Base-by-base conservation (phyloP, 2,888 invertebrate species). In the Cetonia aurata region DNA sequence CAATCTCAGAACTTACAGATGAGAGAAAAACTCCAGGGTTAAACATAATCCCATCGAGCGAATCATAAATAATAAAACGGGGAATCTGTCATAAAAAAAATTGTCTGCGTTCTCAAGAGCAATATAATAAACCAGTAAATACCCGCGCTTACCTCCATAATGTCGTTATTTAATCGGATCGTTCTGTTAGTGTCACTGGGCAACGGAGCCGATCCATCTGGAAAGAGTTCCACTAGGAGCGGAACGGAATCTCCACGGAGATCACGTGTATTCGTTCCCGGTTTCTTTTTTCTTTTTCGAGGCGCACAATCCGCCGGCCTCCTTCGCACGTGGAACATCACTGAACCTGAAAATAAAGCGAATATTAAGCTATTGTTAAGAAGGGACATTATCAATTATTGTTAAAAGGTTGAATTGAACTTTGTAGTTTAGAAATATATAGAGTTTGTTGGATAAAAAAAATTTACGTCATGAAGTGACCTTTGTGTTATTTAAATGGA, bases 261-360 rank as follows among this genome's bases (percentile, higher is more conserved):
- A 82, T 86, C 87, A 86, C 85, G 88, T 86, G 83, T 91, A 86
- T 86, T 82, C 67, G 81, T 79, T 44, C 83, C 88, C 67, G 88
- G 87, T 82, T 89, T 89, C 84, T 92, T 92, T 89, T 96, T 96
- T 88, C 96, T 94, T 78, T 96, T 91, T 77, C 96, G 92, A 73
- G 96, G 90, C 74, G 95, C 96, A 80, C 94, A 92, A 84, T 97
- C 97, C 60, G 95, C 93, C 77, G 98, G 96, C 82, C 96, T 90
- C 83, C 96, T 90, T 82, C 96, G 90, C 84, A 98, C 95, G 87
- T 98, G 98, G 85, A 98, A 98, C 94, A 97, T 98, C 83, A 98
- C 94, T 81, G 96, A 96, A 85, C 97, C 97, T 95, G 86, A 62
- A 80, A 83, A 52, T 15, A 12, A 71, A 25, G 13, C 19, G 60